Base-by-base conservation (phyloP, 1,140 invertebrate species). In the Chrysomallon squamiferum region DNA sequence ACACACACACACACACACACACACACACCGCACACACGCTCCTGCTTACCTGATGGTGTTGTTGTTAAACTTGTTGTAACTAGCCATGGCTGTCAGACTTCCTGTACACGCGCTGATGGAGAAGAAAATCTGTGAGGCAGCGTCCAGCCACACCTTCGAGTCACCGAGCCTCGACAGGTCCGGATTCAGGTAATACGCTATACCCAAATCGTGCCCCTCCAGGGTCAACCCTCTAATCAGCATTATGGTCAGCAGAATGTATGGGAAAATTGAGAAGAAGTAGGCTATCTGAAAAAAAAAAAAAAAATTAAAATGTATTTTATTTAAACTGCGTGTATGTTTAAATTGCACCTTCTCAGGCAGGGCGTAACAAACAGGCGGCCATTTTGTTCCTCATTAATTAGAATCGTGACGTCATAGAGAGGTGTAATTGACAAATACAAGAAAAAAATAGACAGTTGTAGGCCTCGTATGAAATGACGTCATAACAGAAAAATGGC, bases 161-260 rank as follows among this genome's bases (percentile, higher is more conserved):
- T 33, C 22, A 11, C 20, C 25, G 2, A 74, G 65, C 38, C 62
- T 59, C 25, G 22, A 32, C 27, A 33, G 20, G 5, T 72, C 57
- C 0, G 93, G 93, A 15, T 90, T 93, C 13, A 95, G 83, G 80
- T 94, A 95, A 80, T 93, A 94, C 2, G 91, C 75, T 65, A 94
- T 92, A 1, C 93, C 93, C 57, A 90, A 89, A 0, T 89, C 90
- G 0, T 95, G 91, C 9, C 93, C 93, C 0, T 92, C 91, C 15
- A 95, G 84, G 2, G 92, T 91, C 9, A 85, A 68, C 0, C 82
- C 84, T 15, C 82, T 77, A 22, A 83, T 66, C 22, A 87, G 68
- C 32, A 87, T 65, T n/a, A 74, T 76, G 13, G 86, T 66, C n/a
- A 87, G 75, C 1, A 87, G 74, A 29, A 83, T 41, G 73, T 85